These are phyloP conservation scores for Sarcoramphus papa DNA, from an alignment of 2,797 vertebrate species.

Conservation along the genomic window DNA sequence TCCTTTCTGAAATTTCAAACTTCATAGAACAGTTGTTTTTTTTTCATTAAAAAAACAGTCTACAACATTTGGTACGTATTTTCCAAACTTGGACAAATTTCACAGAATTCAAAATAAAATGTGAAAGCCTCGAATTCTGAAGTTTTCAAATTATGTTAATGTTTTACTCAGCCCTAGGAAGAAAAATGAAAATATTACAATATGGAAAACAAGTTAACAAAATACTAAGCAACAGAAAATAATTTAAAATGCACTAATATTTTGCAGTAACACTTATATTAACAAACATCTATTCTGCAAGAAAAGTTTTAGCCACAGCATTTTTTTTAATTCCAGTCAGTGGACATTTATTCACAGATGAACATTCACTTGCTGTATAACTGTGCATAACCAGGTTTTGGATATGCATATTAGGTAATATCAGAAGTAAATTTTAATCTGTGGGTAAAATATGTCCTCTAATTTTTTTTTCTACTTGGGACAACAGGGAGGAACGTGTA, in stretches of 20 bases:
- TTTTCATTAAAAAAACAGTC: constrained; percentile 24
- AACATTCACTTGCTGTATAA: neutral
- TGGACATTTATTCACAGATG: neutral
- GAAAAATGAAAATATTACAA: constrained; percentile 65
- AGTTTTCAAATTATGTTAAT: constrained; percentile 67
- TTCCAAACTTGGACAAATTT: constrained; percentile 47
- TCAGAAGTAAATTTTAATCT: neutral
- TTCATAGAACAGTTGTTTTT: constrained; percentile 33
- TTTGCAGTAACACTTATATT: neutral
- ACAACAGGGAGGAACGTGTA: neutral
- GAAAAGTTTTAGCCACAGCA: neutral
- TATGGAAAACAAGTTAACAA: constrained; percentile 32
- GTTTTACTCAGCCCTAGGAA: constrained; percentile 65
- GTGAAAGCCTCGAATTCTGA: constrained; percentile 58
- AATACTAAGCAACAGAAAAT: constrained; percentile 51
- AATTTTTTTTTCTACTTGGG: neutral
- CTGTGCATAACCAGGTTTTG: neutral
- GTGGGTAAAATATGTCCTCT: neutral
- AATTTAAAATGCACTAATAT: constrained; percentile 2
- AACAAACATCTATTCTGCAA: neutral
- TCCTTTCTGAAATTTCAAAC: constrained; percentile 39
- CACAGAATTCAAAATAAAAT: constrained; percentile 61
- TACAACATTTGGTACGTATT: constrained; percentile 42
- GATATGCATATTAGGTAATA: neutral
- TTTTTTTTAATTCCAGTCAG: neutral